Conservation (phyloP, 2,888 invertebrate genomes). For the Synergus itoensis region DNA sequence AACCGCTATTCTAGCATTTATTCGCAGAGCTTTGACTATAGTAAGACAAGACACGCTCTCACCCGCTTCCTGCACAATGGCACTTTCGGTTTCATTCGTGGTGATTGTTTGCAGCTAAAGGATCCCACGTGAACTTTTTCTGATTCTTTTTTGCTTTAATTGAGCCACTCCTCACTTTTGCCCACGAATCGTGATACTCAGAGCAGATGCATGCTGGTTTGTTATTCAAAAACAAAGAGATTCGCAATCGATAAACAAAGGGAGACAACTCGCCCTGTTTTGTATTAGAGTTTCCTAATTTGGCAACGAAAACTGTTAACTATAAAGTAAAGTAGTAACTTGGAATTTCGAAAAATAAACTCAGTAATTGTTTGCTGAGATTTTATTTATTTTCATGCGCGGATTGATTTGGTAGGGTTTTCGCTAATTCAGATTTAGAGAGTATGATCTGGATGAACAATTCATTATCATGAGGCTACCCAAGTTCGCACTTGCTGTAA, state of each 20-base stretch:
- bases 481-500: neutral
- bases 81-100: constrained; percentile 35
- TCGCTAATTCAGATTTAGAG: too few species aligned
- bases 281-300: neutral
- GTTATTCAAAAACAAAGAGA: neutral
- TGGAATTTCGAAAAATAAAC: too few species aligned
- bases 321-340: neutral
- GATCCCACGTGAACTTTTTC: constrained; percentile 31
- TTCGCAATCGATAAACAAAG: neutral
- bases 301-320: neutral
- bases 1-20: neutral
- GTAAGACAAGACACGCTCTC: neutral
- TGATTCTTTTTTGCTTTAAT: constrained; percentile 18
- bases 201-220: neutral
- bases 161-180: constrained; percentile 33
- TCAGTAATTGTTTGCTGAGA: neutral
- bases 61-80: constrained; percentile 13
- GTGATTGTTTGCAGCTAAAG: constrained; percentile 18
- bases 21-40: neutral
- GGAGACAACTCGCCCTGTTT: neutral
- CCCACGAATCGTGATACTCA: constrained; percentile 7
- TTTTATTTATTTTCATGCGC: neutral
- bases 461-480: neutral
- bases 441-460: neutral
- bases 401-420: too few species aligned